These are phyloP conservation scores for Eudyptes chrysolophus DNA, from an alignment of 2,113 vertebrate species.

Conservation along the genomic window DNA sequence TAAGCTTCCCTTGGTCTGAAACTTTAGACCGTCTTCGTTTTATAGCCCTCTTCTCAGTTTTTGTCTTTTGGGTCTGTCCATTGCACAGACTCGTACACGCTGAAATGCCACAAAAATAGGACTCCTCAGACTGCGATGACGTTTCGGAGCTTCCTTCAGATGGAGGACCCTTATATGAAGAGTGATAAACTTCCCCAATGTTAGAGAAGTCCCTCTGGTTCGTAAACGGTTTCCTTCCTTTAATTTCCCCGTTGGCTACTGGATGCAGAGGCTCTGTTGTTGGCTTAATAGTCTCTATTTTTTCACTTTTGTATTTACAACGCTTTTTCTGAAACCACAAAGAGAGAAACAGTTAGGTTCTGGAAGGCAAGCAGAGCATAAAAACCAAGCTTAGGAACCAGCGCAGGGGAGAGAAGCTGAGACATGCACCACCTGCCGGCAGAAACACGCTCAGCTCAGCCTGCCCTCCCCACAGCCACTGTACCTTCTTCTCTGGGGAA, in stretches of 20 bases:
- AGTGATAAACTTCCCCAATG: slow-evolving; percentile 79
- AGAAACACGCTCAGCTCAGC: not conserved
- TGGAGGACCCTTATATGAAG: slow-evolving; percentile 81
- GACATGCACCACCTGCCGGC: not conserved
- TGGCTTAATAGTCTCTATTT: slow-evolving; percentile 84
- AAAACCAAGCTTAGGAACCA: not conserved
- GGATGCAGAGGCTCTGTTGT: slow-evolving; percentile 69
- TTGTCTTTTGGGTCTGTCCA: slow-evolving; percentile 82
- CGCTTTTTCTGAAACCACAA: slow-evolving; percentile 87
- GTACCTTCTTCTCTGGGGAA: slow-evolving; percentile 99
- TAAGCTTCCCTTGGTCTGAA: slow-evolving; percentile 81
- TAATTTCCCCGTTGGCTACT: slow-evolving; percentile 79
- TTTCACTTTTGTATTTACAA: slow-evolving; percentile 91
- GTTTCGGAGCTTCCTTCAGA: slow-evolving; percentile 89
- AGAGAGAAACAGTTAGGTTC: not conserved
- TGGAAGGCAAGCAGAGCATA: not conserved
- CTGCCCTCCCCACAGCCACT: not conserved
- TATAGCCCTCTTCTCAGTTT: slow-evolving; percentile 88
- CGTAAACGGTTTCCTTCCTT: slow-evolving; percentile 81
- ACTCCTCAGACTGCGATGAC: slow-evolving; percentile 92
- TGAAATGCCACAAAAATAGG: slow-evolving; percentile 85
- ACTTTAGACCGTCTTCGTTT: slow-evolving; percentile 90
- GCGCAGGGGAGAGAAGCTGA: not conserved
- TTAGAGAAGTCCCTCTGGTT: slow-evolving; percentile 83
- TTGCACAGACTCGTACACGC: slow-evolving; percentile 84